A percentile compares a stretch with the other conserved stretches of the same genome.
These are phyloP conservation scores for Deilephila elpenor DNA, from an alignment of 2,888 invertebrate species.

Conservation along the genomic window DNA sequence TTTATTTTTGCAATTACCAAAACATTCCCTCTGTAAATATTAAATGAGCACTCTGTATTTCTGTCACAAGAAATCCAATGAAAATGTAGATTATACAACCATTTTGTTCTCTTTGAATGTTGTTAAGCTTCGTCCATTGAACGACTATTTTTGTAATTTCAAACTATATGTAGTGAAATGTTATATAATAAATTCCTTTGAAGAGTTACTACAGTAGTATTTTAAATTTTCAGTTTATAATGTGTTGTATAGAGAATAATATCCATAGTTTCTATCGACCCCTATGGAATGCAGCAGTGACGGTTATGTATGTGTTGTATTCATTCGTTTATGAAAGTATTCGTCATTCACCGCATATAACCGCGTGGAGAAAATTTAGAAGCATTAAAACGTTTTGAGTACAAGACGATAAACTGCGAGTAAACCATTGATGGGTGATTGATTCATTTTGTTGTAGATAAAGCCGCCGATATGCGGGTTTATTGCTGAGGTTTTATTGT, in stretches of 20 bases:
- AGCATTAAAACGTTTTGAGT: slow-evolving; percentile 20
- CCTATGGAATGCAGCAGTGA: too few relatives aligned
- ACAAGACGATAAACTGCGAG: slow-evolving; percentile 55
- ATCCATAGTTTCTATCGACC: too few relatives aligned
- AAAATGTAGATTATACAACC: not conserved
- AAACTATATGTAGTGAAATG: not conserved
- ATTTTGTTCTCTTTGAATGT: not conserved
- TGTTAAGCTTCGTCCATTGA: not conserved
- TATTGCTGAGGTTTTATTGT: slow-evolving; percentile 70
- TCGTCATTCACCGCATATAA: slow-evolving; percentile 5
- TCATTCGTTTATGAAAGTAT: not conserved
- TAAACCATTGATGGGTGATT: slow-evolving; percentile 65
- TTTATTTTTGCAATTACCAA: not conserved
- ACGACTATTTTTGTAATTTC: not conserved
- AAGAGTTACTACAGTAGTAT: not conserved
- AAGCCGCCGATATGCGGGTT: slow-evolving; percentile 61
- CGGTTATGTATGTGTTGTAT: too few relatives aligned
- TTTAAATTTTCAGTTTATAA: too few relatives aligned
- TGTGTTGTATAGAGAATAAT: too few relatives aligned
- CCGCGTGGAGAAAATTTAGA: not conserved
- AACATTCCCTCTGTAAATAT: not conserved
- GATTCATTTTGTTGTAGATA: slow-evolving; percentile 72
- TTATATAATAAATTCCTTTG: not conserved
- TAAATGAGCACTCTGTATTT: not conserved
- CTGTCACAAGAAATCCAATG: not conserved